Conservation (phyloP, 2,113 vertebrate species). For the Neopipo cinnamomea region DNA sequence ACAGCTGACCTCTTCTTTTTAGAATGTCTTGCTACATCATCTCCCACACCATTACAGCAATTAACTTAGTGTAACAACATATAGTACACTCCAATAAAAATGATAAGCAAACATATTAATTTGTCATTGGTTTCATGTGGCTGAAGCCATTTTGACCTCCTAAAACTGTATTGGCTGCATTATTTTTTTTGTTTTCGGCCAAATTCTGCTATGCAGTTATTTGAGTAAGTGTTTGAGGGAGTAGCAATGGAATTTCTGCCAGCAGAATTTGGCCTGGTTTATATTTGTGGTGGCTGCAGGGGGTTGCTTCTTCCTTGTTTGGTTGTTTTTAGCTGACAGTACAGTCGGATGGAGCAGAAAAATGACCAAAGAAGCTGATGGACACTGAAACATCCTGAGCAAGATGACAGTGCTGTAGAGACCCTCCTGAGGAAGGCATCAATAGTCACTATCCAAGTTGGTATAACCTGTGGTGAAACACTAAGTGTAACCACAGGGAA, state of each 20-base stretch:
- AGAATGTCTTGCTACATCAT: neutral
- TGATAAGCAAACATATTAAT: neutral
- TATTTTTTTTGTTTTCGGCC: neutral
- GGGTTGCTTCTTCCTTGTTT: neutral
- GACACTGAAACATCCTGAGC: neutral
- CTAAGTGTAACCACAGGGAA: fast-evolving
- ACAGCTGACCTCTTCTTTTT: neutral
- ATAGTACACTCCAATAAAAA: neutral
- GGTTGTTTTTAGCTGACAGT: neutral
- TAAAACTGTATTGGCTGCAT: neutral
- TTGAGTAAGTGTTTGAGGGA: neutral
- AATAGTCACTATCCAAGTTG: neutral
- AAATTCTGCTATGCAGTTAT: neutral
- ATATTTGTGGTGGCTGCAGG: neutral
- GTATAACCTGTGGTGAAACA: neutral
- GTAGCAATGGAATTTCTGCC: neutral
- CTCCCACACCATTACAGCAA: neutral
- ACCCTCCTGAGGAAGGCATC: neutral
- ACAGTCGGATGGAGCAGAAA: neutral
- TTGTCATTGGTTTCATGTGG: neutral
- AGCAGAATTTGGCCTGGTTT: neutral
- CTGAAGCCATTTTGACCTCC: neutral
- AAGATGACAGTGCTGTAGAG: neutral
- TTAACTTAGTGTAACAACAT: neutral
- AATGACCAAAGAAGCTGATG: neutral